Percentiles rank a stretch among this genome's conserved stretches.
These are phyloP conservation scores for human (Homo sapiens) DNA, from an alignment of 2,113 vertebrate species.

Conservation along the genomic window DNA sequence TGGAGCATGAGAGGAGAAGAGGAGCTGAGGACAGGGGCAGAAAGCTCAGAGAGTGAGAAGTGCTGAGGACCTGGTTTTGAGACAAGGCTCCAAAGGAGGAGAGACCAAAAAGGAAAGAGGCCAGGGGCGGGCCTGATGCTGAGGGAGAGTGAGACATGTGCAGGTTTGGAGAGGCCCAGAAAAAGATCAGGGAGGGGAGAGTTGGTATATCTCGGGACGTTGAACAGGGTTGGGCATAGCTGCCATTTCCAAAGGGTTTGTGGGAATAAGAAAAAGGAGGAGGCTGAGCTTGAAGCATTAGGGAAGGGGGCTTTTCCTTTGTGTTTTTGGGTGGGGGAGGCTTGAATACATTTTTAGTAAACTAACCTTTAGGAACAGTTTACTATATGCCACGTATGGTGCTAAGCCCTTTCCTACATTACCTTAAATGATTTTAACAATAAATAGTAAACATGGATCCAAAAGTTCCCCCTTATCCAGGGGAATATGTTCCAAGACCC, in stretches of 20 bases:
- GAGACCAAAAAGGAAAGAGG: not conserved
- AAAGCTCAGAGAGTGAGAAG: not conserved
- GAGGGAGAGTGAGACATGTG: not conserved
- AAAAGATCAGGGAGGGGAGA: not conserved
- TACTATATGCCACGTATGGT: not conserved
- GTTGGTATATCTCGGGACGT: fast-evolving
- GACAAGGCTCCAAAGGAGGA: not conserved
- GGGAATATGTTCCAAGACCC: not conserved
- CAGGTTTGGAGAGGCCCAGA: not conserved
- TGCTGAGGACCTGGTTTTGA: not conserved
- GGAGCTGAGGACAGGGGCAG: not conserved
- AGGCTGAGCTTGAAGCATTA: not conserved
- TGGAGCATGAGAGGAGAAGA: not conserved
- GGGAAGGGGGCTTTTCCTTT: not conserved
- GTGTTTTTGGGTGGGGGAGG: not conserved
- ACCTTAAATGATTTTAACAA: not conserved
- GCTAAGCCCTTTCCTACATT: not conserved
- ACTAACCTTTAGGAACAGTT: not conserved
- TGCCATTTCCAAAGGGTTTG: not conserved
- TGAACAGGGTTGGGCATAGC: not conserved
- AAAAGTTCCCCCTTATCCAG: not conserved
- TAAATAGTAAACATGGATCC: not conserved
- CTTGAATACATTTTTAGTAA: not conserved
- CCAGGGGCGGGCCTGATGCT: not conserved
- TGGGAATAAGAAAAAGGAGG: not conserved